phyloP scores from a whole-genome alignment of 2,113 vertebrate genomes.

The Vidua chalybeata region DNA sequence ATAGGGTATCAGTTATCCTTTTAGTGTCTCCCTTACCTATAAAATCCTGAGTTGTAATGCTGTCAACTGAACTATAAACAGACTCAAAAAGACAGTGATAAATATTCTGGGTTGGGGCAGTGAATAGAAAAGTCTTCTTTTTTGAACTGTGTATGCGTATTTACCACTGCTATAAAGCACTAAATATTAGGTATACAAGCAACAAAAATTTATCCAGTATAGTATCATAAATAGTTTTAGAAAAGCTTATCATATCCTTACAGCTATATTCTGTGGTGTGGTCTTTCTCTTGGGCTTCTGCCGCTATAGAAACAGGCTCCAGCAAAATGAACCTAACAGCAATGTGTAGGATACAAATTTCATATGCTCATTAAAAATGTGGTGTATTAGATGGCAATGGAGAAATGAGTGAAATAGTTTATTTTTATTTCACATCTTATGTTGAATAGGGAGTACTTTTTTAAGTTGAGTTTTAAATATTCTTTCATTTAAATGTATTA shows the following conservation, averaged over 20 bases:
- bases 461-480: background rate
- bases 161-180: background rate
- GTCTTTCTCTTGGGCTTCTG: background rate
- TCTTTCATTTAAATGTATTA: background rate
- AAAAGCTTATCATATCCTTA: background rate
- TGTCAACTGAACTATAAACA: background rate
- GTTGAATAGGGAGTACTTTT: background rate
- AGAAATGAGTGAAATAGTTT: background rate
- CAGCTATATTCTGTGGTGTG: background rate
- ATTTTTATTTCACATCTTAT: background rate
- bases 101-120: background rate
- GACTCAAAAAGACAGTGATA: background rate
- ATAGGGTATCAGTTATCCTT: background rate
- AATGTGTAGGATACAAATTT: background rate
- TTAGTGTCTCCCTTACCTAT: background rate
- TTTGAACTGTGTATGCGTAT: background rate
- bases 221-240: background rate
- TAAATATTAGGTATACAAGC: background rate
- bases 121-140: background rate
- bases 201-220: background rate
- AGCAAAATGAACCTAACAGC: background rate
- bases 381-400: background rate
- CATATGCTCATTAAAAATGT: background rate
- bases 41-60: background rate
- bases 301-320: background rate